These are phyloP conservation scores for Tamandua tetradactyla DNA, from an alignment of 2,797 vertebrate species.

Conservation along the genomic window DNA sequence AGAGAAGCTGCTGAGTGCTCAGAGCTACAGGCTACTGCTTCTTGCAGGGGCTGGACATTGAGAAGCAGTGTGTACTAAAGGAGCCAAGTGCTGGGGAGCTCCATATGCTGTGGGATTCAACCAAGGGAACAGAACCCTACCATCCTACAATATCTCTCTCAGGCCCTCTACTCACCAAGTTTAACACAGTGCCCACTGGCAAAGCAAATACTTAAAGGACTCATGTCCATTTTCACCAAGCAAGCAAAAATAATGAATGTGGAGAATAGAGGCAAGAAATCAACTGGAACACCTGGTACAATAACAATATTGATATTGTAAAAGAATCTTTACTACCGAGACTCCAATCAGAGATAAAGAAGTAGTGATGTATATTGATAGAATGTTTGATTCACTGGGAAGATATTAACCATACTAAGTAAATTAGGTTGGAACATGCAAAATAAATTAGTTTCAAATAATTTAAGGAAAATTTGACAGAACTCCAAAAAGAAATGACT, in stretches of 20 bases:
- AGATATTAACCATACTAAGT: neutral
- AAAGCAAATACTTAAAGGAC: neutral
- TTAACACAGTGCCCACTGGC: neutral
- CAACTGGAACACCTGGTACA: neutral
- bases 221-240: neutral
- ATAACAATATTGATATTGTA: neutral
- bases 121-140: neutral
- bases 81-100: rapidly evolving
- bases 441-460: neutral
- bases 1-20: neutral
- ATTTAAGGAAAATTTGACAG: neutral
- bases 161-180: neutral
- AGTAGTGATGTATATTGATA: neutral
- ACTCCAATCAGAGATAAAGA: neutral
- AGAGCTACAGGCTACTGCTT: neutral
- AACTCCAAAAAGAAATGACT: neutral
- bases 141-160: neutral
- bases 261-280: neutral
- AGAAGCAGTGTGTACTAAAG: neutral
- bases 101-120: neutral
- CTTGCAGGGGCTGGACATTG: neutral
- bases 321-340: neutral
- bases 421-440: neutral
- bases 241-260: neutral
- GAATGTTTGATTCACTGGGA: neutral